Conservation (phyloP, 2,797 vertebrate genomes). For the Sarcophilus harrisii region DNA sequence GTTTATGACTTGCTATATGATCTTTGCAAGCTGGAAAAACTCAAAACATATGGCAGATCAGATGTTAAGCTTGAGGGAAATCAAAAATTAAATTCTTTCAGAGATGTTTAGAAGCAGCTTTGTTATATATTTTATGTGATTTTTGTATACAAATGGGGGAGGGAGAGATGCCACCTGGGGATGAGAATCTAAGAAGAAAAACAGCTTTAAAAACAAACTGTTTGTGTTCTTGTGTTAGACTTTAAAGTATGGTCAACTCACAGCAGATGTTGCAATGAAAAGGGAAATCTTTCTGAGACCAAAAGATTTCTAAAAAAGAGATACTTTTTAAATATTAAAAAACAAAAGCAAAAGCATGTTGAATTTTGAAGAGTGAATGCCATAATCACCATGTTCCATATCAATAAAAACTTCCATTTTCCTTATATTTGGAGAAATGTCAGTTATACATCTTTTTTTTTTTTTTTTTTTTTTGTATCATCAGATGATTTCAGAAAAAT, state of each 20-base stretch:
- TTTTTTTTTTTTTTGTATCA: slow-evolving; percentile 51
- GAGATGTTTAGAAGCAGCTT: slow-evolving; percentile 83
- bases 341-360: slow-evolving; percentile 58
- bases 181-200: slow-evolving; percentile 76
- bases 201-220: slow-evolving; percentile 82
- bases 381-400: slow-evolving; percentile 69
- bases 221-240: slow-evolving; percentile 83
- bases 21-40: slow-evolving; percentile 83
- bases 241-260: slow-evolving; percentile 83
- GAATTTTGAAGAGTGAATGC: not conserved
- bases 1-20: slow-evolving; percentile 81
- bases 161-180: slow-evolving; percentile 82
- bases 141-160: slow-evolving; percentile 78
- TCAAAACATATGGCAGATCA: slow-evolving; percentile 86
- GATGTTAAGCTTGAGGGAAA: slow-evolving; percentile 85
- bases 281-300: slow-evolving; percentile 81
- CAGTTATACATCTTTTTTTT: slow-evolving; percentile 32
- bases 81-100: slow-evolving; percentile 87
- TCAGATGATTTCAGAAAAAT: slow-evolving; percentile 58
- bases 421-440: slow-evolving; percentile 45
- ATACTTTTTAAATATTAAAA: slow-evolving; percentile 75
- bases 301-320: slow-evolving; percentile 69
- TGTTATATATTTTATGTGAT: slow-evolving; percentile 86
- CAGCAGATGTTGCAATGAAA: slow-evolving; percentile 83
- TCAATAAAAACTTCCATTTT: slow-evolving; percentile 57